Percentiles rank a stretch among this genome's conserved stretches.
phyloP scores from a whole-genome alignment of 2,113 vertebrate genomes.

The Bolborhynchus lineola region DNA sequence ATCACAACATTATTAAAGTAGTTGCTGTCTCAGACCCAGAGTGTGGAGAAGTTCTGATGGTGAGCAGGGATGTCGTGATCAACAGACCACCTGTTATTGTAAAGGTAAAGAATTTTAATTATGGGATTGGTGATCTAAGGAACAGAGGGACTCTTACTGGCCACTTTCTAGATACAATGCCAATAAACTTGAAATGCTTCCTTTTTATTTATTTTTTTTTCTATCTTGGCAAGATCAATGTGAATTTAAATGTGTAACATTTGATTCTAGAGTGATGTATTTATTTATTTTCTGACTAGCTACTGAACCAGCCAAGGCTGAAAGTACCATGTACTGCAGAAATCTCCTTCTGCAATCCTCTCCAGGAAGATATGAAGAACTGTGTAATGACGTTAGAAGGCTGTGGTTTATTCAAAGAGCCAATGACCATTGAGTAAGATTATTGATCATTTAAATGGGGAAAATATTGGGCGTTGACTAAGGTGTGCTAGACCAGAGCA shows the following conservation, averaged over 20 bases:
- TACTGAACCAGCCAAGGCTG: conserved; percentile 49
- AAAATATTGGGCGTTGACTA: not conserved
- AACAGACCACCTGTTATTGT: conserved; percentile 59
- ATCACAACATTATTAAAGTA: conserved; percentile 63
- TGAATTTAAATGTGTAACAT: not conserved
- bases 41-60: conserved; percentile 58
- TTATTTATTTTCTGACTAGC: not conserved
- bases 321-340: conserved; percentile 59
- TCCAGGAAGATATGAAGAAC: conserved; percentile 64
- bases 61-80: conserved; percentile 53
- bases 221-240: not conserved
- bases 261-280: not conserved
- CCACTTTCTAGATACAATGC: not conserved
- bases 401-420: conserved; percentile 64
- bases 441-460: not conserved
- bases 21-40: conserved; percentile 57
- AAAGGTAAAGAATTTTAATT: conserved; percentile 38
- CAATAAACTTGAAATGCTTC: not conserved
- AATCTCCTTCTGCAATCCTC: conserved; percentile 65
- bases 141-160: not conserved
- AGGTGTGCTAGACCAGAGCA: not conserved
- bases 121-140: not conserved
- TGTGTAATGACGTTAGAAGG: conserved; percentile 57
- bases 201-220: not conserved
- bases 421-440: conserved; percentile 62